Base-by-base conservation (phyloP, 2,797 vertebrate species). In the Falco berigora region DNA sequence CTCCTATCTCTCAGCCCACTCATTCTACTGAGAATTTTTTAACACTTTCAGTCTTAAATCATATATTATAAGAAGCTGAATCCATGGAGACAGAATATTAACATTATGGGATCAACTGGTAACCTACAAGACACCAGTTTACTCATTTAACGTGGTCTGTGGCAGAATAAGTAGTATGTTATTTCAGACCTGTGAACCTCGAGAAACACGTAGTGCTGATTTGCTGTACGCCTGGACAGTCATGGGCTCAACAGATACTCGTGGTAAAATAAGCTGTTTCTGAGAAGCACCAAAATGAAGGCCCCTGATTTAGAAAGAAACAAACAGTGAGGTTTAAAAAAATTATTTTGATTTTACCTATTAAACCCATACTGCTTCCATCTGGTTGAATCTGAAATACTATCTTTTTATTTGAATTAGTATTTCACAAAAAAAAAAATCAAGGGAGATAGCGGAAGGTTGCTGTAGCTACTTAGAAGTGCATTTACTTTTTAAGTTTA, bases 131-230 rank as follows among this genome's bases (percentile, higher is more conserved):
- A 47, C 52, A 50, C 3, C 42, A 30, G n/a, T 2, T 21, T 16
- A 6, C 28, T 9, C 10, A 6, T 6, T 15, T 34, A 20, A 12
- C 1, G 10, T 12, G 28, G 50, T 32, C n/a, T 81, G 52, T 93
- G 87, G 61, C 58, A 94, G 69, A 32, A 52, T 1, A 19, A 28
- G 2, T 2, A 75, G 38, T 27, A 34, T 49, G 50, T 66, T 63
- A 30, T 61, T 38, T 79, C 98, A 81, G 80, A 98, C 98, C 98
- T 98, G 98, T 49, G 88, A 59, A 59, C 64, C 90, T 46, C 90
- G 94, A 92, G 95, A 93, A 50, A 32, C 2, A 0, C 2, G 84
- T 53, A 76, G 76, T n/a, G 86, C 62, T 74, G 91, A 13, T 24
- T 2, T 40, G 22, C 21, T 88, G 67, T 79, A 40, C 7, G 34